Evolutionary conservation across 2,888 invertebrate species (phyloP).

Genomic region (Melitaea athalia): DNA sequence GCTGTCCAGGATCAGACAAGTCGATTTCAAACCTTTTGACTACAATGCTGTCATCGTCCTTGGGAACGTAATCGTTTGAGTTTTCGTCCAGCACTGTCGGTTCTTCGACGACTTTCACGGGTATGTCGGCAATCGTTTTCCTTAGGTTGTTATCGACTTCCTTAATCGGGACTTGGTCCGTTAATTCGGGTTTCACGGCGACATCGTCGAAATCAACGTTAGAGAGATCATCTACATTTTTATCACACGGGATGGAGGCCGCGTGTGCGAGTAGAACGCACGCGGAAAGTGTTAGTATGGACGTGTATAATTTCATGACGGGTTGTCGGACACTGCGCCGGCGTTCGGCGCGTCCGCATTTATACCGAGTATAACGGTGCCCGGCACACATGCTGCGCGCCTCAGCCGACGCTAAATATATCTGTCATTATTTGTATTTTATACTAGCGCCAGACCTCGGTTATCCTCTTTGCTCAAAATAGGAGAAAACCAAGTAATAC

Average conservation of each 20-base stretch:
- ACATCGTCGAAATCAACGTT: conserved; percentile 49
- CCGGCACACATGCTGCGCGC: conserved; percentile 46
- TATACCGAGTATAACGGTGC: conserved; percentile 75
- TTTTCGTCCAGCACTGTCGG: conserved; percentile 46
- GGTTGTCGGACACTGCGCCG: conserved; percentile 56
- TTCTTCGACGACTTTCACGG: conserved; percentile 64
- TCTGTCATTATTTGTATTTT: conserved; percentile 71
- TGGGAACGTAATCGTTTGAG: conserved; percentile 47
- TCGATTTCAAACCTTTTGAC: conserved; percentile 61
- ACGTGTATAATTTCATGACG: conserved; percentile 70
- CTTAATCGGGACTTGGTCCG: conserved; percentile 54
- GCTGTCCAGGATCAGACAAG: conserved; percentile 65
- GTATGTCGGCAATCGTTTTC: conserved; percentile 52
- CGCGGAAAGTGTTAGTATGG: conserved; percentile 58
- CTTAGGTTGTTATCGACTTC: conserved; percentile 60
- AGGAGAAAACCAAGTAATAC: not conserved
- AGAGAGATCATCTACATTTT: conserved; percentile 51
- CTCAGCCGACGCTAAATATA: conserved; percentile 57
- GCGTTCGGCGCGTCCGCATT: conserved; percentile 55
- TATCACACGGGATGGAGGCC: conserved; percentile 56
- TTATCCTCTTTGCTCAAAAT: conserved; percentile 37
- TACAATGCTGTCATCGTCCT: conserved; percentile 44
- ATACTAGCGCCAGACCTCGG: conserved; percentile 49
- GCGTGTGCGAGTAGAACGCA: conserved; percentile 61
- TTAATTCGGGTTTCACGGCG: conserved; percentile 51